phyloP scores from a whole-genome alignment of 2,888 invertebrate species.

The Malthinus flaveolus region DNA sequence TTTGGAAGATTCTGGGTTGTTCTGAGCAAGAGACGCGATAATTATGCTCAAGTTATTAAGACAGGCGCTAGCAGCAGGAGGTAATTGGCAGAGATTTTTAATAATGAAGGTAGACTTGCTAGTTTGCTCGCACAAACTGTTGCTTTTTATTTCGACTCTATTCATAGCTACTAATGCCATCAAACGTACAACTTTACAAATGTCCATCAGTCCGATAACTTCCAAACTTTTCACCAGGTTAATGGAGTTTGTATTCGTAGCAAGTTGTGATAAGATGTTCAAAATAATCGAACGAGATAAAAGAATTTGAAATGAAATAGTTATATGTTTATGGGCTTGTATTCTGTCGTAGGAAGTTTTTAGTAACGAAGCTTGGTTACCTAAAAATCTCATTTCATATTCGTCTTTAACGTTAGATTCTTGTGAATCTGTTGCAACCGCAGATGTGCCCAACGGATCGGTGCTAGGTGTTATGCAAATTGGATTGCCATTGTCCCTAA shows the following conservation, averaged over 20 bases:
- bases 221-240: slow-evolving; percentile 48
- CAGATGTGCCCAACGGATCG: slow-evolving; percentile 60
- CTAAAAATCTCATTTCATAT: slow-evolving; percentile 49
- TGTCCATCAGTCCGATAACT: slow-evolving; percentile 58
- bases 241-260: slow-evolving; percentile 44
- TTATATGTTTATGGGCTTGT: slow-evolving; percentile 57
- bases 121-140: slow-evolving; percentile 8
- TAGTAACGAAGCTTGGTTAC: slow-evolving; percentile 58
- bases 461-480: slow-evolving; percentile 52
- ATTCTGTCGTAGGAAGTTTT: slow-evolving; percentile 56
- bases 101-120: slow-evolving; percentile 43
- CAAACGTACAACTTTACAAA: slow-evolving; percentile 60
- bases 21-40: slow-evolving; percentile 60
- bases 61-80: slow-evolving; percentile 45
- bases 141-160: slow-evolving; percentile 48
- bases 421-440: slow-evolving; percentile 50
- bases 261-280: slow-evolving; percentile 57
- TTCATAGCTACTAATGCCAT: slow-evolving; percentile 65
- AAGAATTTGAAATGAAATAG: slow-evolving; percentile 58
- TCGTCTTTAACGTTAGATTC: slow-evolving; percentile 42
- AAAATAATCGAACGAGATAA: slow-evolving; percentile 61
- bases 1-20: slow-evolving; percentile 59
- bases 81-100: slow-evolving; percentile 44
- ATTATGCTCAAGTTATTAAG: slow-evolving; percentile 50
- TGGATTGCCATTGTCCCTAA: slow-evolving; percentile 45